These are phyloP conservation scores for Xenopus borealis DNA, from an alignment of 2,113 vertebrate species.

Conservation along the genomic window DNA sequence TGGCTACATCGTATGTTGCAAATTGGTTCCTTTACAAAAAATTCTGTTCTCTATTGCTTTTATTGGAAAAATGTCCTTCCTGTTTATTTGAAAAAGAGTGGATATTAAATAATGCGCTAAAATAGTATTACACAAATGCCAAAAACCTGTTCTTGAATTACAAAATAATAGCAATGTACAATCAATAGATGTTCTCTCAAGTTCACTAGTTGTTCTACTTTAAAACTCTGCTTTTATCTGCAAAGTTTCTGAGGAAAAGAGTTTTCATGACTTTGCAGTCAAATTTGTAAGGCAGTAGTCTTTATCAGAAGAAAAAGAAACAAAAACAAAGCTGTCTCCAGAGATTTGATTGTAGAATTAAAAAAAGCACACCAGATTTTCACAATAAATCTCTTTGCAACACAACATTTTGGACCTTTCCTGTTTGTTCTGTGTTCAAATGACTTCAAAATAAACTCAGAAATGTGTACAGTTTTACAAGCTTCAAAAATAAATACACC, in stretches of 20 bases:
- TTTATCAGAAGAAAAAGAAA: slow-evolving; percentile 34
- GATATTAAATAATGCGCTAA: slow-evolving; percentile 32
- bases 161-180: slow-evolving; percentile 5
- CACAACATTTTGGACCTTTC: slow-evolving; percentile 14
- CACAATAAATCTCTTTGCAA: slow-evolving; percentile 18
- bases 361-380: slow-evolving; percentile 25
- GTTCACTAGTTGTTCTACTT: background rate
- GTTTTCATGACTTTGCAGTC: slow-evolving; percentile 41
- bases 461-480: background rate
- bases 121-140: slow-evolving; percentile 3
- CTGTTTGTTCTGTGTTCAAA: slow-evolving; percentile 28
- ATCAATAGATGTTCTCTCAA: slow-evolving; percentile 5
- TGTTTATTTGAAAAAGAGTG: slow-evolving; percentile 37
- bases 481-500: background rate
- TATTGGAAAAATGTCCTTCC: slow-evolving; percentile 38
- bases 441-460: slow-evolving; percentile 37
- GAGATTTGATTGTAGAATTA: slow-evolving; percentile 22
- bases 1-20: slow-evolving; percentile 40
- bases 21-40: slow-evolving; percentile 33
- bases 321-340: slow-evolving; percentile 34
- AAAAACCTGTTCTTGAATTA: slow-evolving; percentile 14
- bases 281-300: slow-evolving; percentile 21
- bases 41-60: slow-evolving; percentile 11
- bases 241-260: slow-evolving; percentile 15
- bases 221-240: slow-evolving; percentile 13